These are phyloP conservation scores for Mormyrops boulengeri DNA, from an alignment of 2,797 vertebrate species.

Conservation along the genomic window DNA sequence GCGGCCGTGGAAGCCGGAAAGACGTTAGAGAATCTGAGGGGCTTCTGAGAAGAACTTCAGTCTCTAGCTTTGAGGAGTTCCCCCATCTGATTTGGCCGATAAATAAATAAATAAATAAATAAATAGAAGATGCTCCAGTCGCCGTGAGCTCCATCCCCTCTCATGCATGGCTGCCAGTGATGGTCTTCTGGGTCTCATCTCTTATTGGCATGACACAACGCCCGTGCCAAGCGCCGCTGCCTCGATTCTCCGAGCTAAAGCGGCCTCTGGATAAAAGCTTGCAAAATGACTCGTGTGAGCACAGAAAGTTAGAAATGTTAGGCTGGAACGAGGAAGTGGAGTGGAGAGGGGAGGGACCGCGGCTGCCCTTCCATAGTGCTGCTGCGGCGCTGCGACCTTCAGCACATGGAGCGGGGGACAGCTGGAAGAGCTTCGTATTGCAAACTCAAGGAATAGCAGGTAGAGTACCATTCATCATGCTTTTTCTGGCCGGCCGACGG, in stretches of 20 bases:
- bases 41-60: background rate
- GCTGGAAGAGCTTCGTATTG: conserved; percentile 74
- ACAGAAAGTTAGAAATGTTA: conserved; percentile 71
- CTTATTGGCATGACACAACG: conserved; percentile 73
- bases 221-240: conserved; percentile 62
- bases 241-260: conserved; percentile 56
- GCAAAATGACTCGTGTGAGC: conserved; percentile 62
- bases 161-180: conserved; percentile 77
- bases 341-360: conserved; percentile 80
- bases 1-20: background rate
- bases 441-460: conserved; percentile 80
- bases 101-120: conserved; percentile 59
- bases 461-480: conserved; percentile 56
- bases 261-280: conserved; percentile 71
- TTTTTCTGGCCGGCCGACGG: conserved; percentile 23
- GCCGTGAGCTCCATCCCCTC: conserved; percentile 53
- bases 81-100: conserved; percentile 45
- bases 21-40: background rate
- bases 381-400: conserved; percentile 65
- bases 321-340: conserved; percentile 87
- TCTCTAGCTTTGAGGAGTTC: background rate
- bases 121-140: conserved; percentile 64
- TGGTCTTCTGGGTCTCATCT: conserved; percentile 71
- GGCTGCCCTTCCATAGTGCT: conserved; percentile 71
- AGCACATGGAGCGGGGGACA: conserved; percentile 76